Percentiles rank a stretch among this genome's conserved stretches.
These are phyloP conservation scores for Loripinus fragilis DNA, from an alignment of 2,888 invertebrate genomes.

Conservation along the genomic window DNA sequence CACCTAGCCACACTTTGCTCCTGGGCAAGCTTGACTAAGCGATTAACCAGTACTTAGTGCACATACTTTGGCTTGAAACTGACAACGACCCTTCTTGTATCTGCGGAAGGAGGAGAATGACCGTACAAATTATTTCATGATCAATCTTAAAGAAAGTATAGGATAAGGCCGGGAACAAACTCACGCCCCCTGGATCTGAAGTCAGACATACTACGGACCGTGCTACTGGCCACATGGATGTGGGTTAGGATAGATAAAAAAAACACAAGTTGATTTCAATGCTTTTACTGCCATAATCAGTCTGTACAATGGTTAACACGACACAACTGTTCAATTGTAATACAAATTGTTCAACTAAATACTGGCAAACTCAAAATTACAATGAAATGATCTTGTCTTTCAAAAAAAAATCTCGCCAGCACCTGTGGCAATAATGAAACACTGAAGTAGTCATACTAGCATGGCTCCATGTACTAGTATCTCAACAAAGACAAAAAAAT, in stretches of 20 bases:
- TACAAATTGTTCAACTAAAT: conserved; percentile 21
- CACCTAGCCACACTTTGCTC: too few relatives aligned
- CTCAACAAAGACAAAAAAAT: neutral
- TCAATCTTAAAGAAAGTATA: too few relatives aligned
- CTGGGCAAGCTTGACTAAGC: too few relatives aligned
- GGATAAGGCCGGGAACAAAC: too few relatives aligned
- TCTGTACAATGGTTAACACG: conserved; percentile 22
- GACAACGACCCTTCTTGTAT: too few relatives aligned
- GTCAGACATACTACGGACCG: too few relatives aligned
- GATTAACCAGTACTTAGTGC: too few relatives aligned
- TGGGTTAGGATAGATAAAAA: neutral
- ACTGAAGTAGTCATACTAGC: neutral
- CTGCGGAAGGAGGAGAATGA: too few relatives aligned
- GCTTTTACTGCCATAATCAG: conserved; percentile 21
- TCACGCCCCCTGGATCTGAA: too few relatives aligned
- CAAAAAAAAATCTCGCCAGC: neutral
- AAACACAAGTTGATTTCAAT: conserved; percentile 12
- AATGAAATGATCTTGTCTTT: neutral
- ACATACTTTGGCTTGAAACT: too few relatives aligned
- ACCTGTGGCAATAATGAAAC: neutral
- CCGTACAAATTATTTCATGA: too few relatives aligned
- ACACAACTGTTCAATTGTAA: conserved; percentile 21
- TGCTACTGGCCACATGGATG: too few relatives aligned
- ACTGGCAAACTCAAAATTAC: conserved; percentile 21
- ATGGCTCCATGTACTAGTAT: neutral